phyloP scores from a whole-genome alignment of 1,140 invertebrate species.

The Temnothorax nylanderi region DNA sequence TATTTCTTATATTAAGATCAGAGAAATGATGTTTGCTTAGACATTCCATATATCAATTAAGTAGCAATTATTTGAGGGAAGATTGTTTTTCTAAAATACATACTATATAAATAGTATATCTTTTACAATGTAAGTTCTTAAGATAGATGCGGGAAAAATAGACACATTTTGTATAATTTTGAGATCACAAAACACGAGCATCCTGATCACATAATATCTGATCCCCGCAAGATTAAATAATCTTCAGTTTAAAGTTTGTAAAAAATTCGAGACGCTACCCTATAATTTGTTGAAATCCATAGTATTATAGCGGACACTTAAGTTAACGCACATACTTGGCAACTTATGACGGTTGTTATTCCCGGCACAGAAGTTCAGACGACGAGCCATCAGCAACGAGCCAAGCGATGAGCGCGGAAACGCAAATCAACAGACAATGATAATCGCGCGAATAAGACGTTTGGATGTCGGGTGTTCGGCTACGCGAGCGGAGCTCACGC shows the following conservation, averaged over 20 bases:
- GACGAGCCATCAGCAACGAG: constrained; percentile 45
- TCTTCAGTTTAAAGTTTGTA: neutral
- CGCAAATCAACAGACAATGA: constrained; percentile 73
- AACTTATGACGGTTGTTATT: constrained; percentile 23
- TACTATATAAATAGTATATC: neutral
- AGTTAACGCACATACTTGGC: neutral
- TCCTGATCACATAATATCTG: neutral
- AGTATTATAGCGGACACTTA: neutral
- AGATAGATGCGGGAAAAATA: neutral
- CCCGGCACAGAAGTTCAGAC: constrained; percentile 29
- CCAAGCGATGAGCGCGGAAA: constrained; percentile 55
- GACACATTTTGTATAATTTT: neutral
- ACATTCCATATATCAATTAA: neutral
- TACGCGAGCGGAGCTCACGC: constrained; percentile 35
- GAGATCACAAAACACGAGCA: neutral
- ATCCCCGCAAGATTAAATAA: constrained; percentile 10
- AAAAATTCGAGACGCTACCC: neutral
- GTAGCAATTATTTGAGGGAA: neutral
- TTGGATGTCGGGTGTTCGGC: constrained; percentile 69
- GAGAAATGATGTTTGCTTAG: neutral
- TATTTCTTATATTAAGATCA: neutral
- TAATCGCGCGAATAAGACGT: constrained; percentile 82
- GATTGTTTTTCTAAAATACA: neutral
- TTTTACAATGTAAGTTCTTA: neutral
- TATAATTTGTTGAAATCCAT: constrained; percentile 25